Conservation (phyloP, 2,888 invertebrate species). For the Orthonevra nobilis region DNA sequence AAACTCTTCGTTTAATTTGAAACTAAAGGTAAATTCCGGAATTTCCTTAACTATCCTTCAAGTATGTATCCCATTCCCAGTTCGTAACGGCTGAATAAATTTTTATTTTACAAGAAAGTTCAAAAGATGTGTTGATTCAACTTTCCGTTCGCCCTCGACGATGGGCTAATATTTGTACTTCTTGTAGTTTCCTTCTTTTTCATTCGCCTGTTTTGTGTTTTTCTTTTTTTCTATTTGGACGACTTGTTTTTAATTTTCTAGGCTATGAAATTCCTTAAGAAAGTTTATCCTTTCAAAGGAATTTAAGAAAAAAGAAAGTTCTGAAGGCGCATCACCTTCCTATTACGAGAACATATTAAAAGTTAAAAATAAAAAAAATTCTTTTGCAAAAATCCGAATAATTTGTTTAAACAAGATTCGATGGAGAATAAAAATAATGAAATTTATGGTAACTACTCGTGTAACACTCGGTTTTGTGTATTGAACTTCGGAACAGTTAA, state of each 20-base stretch:
- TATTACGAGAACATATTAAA: slow-evolving; percentile 37
- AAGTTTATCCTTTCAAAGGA: slow-evolving; percentile 44
- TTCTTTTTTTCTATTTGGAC: neutral
- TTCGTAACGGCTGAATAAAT: slow-evolving; percentile 3
- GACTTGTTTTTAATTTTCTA: slow-evolving; percentile 52
- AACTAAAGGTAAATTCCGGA: no score
- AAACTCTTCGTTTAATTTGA: slow-evolving; percentile 26
- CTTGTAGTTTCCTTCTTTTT: neutral
- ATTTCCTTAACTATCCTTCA: no score
- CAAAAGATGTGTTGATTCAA: slow-evolving; percentile 11
- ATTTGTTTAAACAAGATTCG: slow-evolving; percentile 8
- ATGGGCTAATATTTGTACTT: slow-evolving; percentile 3
- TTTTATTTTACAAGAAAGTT: slow-evolving; percentile 12
- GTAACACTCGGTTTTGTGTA: no score
- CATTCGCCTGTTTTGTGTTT: neutral
- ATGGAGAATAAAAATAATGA: neutral
- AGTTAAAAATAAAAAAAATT: slow-evolving; percentile 31
- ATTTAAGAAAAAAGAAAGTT: slow-evolving; percentile 45
- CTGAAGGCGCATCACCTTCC: slow-evolving; percentile 32
- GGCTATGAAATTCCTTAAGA: slow-evolving; percentile 47
- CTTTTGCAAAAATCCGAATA: slow-evolving; percentile 5
- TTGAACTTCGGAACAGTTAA: no score
- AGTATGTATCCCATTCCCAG: no score
- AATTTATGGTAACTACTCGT: no score
- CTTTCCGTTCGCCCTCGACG: slow-evolving; percentile 6